Conservation (phyloP, 2,113 vertebrate genomes). For the Tupaia chinensis region DNA sequence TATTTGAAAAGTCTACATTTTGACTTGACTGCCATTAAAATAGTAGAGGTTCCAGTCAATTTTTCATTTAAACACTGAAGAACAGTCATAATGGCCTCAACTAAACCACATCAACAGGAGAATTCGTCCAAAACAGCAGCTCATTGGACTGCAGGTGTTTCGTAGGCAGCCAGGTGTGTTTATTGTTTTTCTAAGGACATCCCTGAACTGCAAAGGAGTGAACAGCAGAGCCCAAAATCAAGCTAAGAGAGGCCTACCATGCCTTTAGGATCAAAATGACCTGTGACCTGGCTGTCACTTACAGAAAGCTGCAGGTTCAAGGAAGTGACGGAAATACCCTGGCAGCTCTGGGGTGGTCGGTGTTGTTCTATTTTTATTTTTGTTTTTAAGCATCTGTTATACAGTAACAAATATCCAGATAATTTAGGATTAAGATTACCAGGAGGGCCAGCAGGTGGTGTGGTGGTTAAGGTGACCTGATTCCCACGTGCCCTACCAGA, state of each 20-base stretch:
- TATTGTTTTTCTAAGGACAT: neutral
- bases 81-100: fast-evolving
- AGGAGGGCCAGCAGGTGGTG: too few relatives aligned
- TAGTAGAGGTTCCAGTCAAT: neutral
- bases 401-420: neutral
- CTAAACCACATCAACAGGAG: neutral
- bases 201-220: neutral
- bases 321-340: neutral
- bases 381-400: too few relatives aligned
- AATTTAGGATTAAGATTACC: neutral
- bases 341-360: too few relatives aligned
- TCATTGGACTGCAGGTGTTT: neutral
- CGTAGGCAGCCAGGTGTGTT: neutral
- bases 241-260: neutral
- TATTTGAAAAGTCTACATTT: neutral
- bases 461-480: too few relatives aligned
- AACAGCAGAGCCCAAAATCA: neutral
- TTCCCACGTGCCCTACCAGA: too few relatives aligned
- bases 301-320: too few relatives aligned
- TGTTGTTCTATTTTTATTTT: neutral
- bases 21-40: neutral
- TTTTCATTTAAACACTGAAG: neutral
- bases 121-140: neutral
- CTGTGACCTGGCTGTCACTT: neutral
- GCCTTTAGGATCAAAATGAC: neutral